phyloP scores from a whole-genome alignment of 2,113 vertebrate genomes.

The Mormyrus iriodes region DNA sequence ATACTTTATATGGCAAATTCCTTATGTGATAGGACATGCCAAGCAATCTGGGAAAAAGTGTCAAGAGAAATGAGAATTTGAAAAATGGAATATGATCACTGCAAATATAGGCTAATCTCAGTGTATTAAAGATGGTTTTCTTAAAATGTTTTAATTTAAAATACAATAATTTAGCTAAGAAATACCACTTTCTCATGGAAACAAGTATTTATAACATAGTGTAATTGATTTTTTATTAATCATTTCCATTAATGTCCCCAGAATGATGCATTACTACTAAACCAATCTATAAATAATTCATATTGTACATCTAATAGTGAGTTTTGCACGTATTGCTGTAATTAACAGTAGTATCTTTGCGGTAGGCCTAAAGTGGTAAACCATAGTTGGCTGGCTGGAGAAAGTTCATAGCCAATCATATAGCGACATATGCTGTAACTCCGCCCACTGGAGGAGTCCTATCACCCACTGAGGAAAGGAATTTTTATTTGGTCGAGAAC shows the following conservation, averaged over 20 bases:
- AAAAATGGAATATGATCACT: neutral
- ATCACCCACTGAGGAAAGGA: neutral
- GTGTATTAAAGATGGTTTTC: neutral
- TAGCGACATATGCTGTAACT: slow-evolving; percentile 19
- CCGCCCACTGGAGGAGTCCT: no score
- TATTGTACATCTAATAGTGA: neutral
- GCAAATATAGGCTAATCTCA: neutral
- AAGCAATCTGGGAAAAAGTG: no score
- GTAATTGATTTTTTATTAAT: neutral
- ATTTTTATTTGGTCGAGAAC: neutral
- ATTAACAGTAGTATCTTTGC: neutral
- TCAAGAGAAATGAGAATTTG: no score
- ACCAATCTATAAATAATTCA: neutral
- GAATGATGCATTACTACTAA: neutral
- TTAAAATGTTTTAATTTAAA: neutral
- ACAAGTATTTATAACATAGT: neutral
- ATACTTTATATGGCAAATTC: neutral
- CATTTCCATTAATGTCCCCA: neutral
- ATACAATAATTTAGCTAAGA: neutral
- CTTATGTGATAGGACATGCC: neutral
- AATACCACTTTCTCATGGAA: neutral
- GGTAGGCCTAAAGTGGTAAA: neutral
- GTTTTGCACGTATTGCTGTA: neutral
- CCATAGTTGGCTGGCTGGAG: neutral
- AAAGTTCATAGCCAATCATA: slow-evolving; percentile 44